These are phyloP conservation scores for Xenus cinereus DNA, from an alignment of 2,113 vertebrate genomes.

Conservation along the genomic window DNA sequence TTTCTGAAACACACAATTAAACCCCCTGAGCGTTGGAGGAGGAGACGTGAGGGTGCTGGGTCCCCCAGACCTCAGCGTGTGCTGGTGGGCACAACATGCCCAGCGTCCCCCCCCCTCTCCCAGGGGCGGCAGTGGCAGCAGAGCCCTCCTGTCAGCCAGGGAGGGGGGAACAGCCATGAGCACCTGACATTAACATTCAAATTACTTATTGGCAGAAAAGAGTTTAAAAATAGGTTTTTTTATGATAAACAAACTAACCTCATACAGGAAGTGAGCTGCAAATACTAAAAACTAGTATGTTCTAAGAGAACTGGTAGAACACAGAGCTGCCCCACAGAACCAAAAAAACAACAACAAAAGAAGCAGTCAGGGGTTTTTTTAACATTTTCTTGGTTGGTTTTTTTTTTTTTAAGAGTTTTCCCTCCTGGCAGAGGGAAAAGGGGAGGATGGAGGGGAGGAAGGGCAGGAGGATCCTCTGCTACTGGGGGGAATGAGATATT, in stretches of 20 bases:
- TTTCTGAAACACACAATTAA: not conserved
- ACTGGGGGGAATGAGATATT: not conserved
- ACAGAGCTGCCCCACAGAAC: constrained; percentile 7
- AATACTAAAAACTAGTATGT: constrained; percentile 65
- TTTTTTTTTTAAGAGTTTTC: not conserved
- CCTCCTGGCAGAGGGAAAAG: not conserved
- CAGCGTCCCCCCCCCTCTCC: fast-evolving
- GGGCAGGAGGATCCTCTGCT: not conserved
- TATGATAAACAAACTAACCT: constrained; percentile 86
- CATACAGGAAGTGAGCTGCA: constrained; percentile 91
- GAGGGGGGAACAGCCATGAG: not conserved
- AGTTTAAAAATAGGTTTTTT: constrained; percentile 83
- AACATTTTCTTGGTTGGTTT: not conserved
- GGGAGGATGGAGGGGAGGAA: not conserved
- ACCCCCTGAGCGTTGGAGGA: not conserved
- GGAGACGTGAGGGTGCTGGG: not conserved
- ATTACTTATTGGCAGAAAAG: constrained; percentile 69
- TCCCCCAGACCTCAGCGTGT: fast-evolving
- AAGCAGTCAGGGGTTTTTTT: not conserved
- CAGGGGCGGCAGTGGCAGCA: fast-evolving
- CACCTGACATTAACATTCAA: constrained; percentile 32
- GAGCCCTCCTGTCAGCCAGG: fast-evolving
- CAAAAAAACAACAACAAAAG: not conserved
- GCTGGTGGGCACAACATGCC: not conserved
- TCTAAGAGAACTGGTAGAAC: constrained; percentile 32